These are phyloP conservation scores for Autographa gamma DNA, from an alignment of 2,888 invertebrate species.

Conservation along the genomic window DNA sequence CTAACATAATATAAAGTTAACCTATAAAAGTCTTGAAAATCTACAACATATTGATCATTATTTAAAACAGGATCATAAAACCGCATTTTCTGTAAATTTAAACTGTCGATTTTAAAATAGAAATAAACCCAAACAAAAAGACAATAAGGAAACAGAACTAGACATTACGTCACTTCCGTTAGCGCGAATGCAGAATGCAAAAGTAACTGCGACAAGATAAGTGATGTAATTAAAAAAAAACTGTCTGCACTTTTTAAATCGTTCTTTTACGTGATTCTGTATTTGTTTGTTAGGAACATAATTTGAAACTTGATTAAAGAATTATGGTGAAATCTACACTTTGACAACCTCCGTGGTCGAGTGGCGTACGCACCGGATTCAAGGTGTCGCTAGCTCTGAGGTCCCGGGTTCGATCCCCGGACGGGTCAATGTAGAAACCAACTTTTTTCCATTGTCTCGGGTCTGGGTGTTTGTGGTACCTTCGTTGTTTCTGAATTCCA, in stretches of 20 bases:
- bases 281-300: conserved; percentile 1
- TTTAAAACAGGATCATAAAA: background rate
- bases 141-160: conserved; percentile 34
- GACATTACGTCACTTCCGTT: conserved; percentile 48
- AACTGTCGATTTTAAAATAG: background rate
- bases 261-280: conserved; percentile 12
- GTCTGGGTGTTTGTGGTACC: too few relatives aligned
- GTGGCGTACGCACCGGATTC: too few relatives aligned
- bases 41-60: too few relatives aligned
- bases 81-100: background rate
- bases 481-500: too few relatives aligned
- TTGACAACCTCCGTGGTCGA: too few relatives aligned
- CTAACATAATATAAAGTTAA: too few relatives aligned
- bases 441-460: too few relatives aligned
- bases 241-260: conserved; percentile 11
- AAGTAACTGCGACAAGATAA: conserved; percentile 29
- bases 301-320: background rate
- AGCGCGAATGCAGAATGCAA: conserved; percentile 44
- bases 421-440: too few relatives aligned
- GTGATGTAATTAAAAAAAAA: conserved; percentile 36
- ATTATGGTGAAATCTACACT: background rate
- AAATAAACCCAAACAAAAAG: conserved; percentile 22
- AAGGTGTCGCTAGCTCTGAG: too few relatives aligned
- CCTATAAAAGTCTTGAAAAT: too few relatives aligned
- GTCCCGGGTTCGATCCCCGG: too few relatives aligned